Base-by-base conservation (phyloP, 2,113 vertebrate genomes). In the Ammodramus savannarum region DNA sequence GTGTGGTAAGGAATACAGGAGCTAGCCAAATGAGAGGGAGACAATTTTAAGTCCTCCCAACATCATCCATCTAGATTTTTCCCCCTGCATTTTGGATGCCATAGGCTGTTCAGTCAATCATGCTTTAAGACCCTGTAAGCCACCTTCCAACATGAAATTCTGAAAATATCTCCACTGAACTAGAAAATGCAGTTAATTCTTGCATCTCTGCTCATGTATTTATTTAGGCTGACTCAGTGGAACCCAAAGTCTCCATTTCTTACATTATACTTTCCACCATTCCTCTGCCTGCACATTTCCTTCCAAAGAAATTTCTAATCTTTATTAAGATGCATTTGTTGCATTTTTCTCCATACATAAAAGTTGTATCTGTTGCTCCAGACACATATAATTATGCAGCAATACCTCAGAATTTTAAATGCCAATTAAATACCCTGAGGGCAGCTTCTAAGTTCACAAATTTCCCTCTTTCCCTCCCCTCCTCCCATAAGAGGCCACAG, bases 111-210 rank as follows among this genome's bases (percentile, higher is more conserved):
- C 82, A 73, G 87, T 58, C 71, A 87, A 66, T 83, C 2, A 2
- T 85, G 67, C 39, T 85, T 14, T 23, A 78, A 76, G 41, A 66
- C 21, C 9, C 2, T 38, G 16, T 59, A 66, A 85, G 85, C 38
- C 52, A 92, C 82, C 74, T 93, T 85, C 59, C 59, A 79, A 57
- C 23, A 67, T 34, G 65, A 85, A 85, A 88, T 74, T 84, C 75
- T 54, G 46, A 85, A 83, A 93, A 29, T 17, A 79, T 39, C 77
- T 85, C 78, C 48, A 89, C 6, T 91, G 89, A 85, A 69, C 58
- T 54, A 82, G 87, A 96, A 96, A 94, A 94, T 20, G 31, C 10
- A 91, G 71, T 25, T 39, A 51, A 85, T 82, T 87, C 73, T 49
- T 68, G 39, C 69, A 87, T 85, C 38, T 79, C 80, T 85, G 74